Evolutionary conservation across 1,140 invertebrate genomes (phyloP).

Genomic region (Amphibalanus amphitrite): DNA sequence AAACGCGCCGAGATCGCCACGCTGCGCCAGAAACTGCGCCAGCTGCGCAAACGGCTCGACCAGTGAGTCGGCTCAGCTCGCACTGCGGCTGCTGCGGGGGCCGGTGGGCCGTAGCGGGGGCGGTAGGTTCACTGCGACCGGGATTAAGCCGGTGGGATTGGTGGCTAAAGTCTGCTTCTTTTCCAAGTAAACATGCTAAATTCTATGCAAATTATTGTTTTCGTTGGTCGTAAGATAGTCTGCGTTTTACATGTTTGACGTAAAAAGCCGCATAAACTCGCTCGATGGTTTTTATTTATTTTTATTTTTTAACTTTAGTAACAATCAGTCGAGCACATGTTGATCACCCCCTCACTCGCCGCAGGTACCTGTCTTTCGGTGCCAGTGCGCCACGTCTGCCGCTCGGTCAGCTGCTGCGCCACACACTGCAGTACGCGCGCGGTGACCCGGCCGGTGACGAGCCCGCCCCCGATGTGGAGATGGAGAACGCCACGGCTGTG

Average conservation of each 20-base stretch:
- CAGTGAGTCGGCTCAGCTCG: slow-evolving; percentile 24
- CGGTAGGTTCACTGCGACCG: slow-evolving; percentile 7
- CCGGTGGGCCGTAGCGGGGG: slow-evolving; percentile 6
- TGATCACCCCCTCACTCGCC: too few species aligned
- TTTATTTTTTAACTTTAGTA: too few species aligned
- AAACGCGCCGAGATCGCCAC: slow-evolving; percentile 29
- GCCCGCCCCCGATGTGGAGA: slow-evolving; percentile 10
- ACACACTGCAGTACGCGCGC: background rate
- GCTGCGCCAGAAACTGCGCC: slow-evolving; percentile 27
- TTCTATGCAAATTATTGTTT: too few species aligned
- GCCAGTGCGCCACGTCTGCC: background rate
- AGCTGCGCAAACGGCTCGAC: slow-evolving; percentile 27
- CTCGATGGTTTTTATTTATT: too few species aligned
- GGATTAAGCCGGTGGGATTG: slow-evolving; percentile 4
- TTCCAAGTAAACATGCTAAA: too few species aligned
- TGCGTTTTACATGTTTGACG: too few species aligned
- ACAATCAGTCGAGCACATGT: too few species aligned
- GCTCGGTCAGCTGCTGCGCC: background rate
- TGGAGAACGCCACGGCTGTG: background rate
- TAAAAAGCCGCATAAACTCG: too few species aligned
- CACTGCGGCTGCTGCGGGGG: slow-evolving; percentile 17
- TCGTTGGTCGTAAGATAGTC: too few species aligned
- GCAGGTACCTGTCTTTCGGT: background rate
- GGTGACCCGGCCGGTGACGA: slow-evolving; percentile 5
- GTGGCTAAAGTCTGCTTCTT: background rate